Percentiles rank a stretch among this genome's conserved stretches.
Conservation (phyloP, 1,140 invertebrate species). For the Orius laevigatus region DNA sequence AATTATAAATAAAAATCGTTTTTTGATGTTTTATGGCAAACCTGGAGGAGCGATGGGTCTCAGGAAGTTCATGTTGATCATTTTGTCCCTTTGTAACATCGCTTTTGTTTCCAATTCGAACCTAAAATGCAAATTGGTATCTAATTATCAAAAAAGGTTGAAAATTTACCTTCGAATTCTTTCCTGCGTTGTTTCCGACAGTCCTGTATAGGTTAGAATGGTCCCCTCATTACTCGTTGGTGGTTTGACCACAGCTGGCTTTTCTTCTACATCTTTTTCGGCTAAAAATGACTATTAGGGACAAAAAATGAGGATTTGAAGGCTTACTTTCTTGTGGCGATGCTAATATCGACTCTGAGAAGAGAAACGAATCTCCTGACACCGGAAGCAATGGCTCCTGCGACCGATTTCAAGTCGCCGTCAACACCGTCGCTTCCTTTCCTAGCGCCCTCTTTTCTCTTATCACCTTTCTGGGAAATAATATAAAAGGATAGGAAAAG, state of each 20-base stretch:
- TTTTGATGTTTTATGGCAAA: background rate
- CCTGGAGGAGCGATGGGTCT: conserved; percentile 1
- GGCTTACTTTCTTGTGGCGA: background rate
- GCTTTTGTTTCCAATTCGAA: conserved; percentile 57
- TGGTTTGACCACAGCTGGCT: background rate
- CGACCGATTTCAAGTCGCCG: conserved; percentile 1
- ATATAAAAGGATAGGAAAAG: background rate
- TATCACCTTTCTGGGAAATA: conserved; percentile 10
- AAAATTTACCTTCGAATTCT: conserved; percentile 34
- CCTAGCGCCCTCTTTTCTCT: conserved; percentile 8
- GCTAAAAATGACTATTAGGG: background rate
- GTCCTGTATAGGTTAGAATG: conserved; percentile 37
- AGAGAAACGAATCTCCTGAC: conserved; percentile 20
- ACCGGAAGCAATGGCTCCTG: conserved; percentile 16
- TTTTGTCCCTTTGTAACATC: conserved; percentile 41
- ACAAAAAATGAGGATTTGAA: background rate
- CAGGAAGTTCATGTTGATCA: conserved; percentile 22
- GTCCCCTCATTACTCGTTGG: conserved; percentile 28
- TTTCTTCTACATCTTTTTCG: conserved; percentile 3
- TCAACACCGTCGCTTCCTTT: background rate
- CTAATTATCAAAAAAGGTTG: background rate
- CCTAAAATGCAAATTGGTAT: conserved; percentile 11
- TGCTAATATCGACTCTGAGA: conserved; percentile 20
- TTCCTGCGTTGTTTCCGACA: conserved; percentile 41
- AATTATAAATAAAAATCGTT: background rate